These are phyloP conservation scores for Osedax frankpressi DNA, from an alignment of 2,888 invertebrate species.

Conservation along the genomic window DNA sequence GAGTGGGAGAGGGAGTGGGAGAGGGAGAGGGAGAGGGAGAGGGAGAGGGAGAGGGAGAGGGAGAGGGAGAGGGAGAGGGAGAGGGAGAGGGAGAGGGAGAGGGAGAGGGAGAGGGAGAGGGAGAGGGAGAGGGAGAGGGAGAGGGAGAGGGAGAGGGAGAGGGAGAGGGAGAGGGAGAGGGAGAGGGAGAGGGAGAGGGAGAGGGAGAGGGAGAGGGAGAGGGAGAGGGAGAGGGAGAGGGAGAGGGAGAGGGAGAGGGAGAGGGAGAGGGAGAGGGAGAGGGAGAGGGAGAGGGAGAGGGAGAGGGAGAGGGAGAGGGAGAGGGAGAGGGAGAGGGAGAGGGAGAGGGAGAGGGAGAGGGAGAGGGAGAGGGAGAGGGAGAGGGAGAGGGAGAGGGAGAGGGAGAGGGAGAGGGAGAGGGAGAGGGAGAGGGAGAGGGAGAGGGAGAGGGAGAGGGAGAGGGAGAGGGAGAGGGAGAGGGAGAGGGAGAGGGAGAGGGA, in stretches of 20 bases:
- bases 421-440: neutral
- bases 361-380: neutral
- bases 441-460: neutral
- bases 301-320: neutral
- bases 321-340: neutral
- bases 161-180: neutral
- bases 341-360: neutral
- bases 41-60: neutral
- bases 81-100: neutral
- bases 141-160: neutral
- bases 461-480: neutral
- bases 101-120: neutral
- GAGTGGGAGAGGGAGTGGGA: neutral
- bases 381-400: neutral
- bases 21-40: neutral
- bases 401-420: neutral
- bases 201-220: neutral
- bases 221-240: neutral
- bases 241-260: neutral
- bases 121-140: neutral
- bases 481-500: neutral
- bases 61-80: neutral
- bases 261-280: neutral
- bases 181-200: neutral
- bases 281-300: neutral